These are phyloP conservation scores for Cotesia vestalis DNA, from an alignment of 1,140 invertebrate genomes.

Conservation along the genomic window DNA sequence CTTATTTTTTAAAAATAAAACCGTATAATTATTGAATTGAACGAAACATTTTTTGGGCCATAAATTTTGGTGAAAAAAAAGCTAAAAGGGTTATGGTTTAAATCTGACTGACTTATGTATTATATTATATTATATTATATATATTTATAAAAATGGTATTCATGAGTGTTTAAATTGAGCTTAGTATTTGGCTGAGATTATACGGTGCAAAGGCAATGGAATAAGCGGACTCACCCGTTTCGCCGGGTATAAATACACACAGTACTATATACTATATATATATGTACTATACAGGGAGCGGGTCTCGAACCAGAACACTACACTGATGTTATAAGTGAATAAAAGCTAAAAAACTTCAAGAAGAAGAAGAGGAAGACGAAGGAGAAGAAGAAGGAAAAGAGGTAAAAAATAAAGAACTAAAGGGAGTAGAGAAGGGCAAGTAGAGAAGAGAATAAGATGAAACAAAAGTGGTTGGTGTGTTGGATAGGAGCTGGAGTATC, in stretches of 20 bases:
- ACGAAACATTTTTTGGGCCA: not conserved
- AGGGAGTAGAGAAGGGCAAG: conserved; percentile 24
- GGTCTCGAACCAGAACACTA: conserved; percentile 17
- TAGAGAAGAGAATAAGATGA: too few species aligned
- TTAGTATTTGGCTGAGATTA: conserved; percentile 10
- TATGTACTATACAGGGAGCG: not conserved
- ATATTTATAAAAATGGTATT: not conserved
- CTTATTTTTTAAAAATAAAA: too few species aligned
- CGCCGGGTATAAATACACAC: not conserved
- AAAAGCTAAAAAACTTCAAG: not conserved
- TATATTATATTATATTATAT: too few species aligned
- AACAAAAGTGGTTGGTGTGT: too few species aligned
- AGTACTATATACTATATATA: too few species aligned
- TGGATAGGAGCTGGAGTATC: too few species aligned
- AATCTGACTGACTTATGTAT: too few species aligned
- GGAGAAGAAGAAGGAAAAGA: conserved; percentile 5
- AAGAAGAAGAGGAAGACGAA: not conserved
- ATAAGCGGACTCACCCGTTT: too few species aligned
- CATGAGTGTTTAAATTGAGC: not conserved
- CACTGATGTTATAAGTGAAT: not conserved
- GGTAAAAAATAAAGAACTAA: conserved; percentile 17
- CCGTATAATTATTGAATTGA: too few species aligned
- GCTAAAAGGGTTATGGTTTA: not conserved
- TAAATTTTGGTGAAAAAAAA: too few species aligned
- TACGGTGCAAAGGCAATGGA: conserved; percentile 12